These are phyloP conservation scores for Oceanodroma leucorhoa DNA, from an alignment of 2,797 vertebrate genomes.

Conservation along the genomic window DNA sequence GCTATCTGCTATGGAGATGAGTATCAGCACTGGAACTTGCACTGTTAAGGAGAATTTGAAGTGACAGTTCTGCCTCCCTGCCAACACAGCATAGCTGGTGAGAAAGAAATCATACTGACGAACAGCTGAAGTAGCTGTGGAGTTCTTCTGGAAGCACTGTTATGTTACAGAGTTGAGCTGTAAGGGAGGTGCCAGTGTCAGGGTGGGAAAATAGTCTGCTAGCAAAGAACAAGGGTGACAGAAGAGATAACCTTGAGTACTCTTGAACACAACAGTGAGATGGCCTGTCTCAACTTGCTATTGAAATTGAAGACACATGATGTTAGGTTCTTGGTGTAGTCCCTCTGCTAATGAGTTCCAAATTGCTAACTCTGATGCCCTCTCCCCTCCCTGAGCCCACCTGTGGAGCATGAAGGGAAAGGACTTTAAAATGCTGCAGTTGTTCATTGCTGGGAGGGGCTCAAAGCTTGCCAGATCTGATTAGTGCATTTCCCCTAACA, in stretches of 20 bases:
- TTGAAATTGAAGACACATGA: background rate
- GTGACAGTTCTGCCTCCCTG: background rate
- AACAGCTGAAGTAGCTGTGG: constrained; percentile 49
- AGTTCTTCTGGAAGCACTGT: background rate
- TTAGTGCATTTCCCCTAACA: background rate
- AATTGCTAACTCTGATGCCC: background rate
- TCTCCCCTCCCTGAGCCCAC: background rate
- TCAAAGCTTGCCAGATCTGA: background rate
- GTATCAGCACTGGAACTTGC: background rate
- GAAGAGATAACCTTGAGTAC: background rate
- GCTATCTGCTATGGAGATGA: background rate
- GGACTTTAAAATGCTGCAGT: constrained; percentile 1
- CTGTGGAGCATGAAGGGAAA: background rate
- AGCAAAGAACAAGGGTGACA: background rate
- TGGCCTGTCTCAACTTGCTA: background rate
- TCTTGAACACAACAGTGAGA: background rate
- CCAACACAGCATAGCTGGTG: constrained; percentile 6
- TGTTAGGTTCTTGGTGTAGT: background rate
- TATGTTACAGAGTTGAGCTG: background rate
- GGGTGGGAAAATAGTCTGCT: background rate
- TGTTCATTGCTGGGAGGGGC: background rate
- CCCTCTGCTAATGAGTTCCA: background rate
- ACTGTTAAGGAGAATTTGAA: background rate
- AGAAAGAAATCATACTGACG: background rate
- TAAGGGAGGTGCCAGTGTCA: background rate